Conservation (phyloP, 2,797 vertebrate genomes). For the Neosalanx taihuensis region DNA sequence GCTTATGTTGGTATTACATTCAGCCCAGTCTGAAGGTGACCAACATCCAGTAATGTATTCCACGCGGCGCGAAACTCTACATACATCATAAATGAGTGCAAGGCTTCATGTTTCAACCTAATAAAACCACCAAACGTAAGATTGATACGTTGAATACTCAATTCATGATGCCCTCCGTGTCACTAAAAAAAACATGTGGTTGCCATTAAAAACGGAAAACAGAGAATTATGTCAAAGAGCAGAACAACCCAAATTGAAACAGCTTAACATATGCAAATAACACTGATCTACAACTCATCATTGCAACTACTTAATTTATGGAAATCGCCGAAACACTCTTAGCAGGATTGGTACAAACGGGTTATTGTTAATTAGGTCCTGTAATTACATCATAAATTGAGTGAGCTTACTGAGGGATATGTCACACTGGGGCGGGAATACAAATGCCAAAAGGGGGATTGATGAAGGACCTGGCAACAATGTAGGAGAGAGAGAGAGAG, state of each 20-base stretch:
- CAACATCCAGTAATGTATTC: too few species aligned
- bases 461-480: slow-evolving; percentile 43
- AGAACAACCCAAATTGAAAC: slow-evolving; percentile 49
- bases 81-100: too few species aligned
- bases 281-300: slow-evolving; percentile 64
- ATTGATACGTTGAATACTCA: too few species aligned
- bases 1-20: neutral
- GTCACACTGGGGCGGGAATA: slow-evolving; percentile 55
- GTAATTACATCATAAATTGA: slow-evolving; percentile 73
- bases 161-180: too few species aligned
- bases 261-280: slow-evolving; percentile 68
- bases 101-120: too few species aligned
- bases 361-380: slow-evolving; percentile 69
- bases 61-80: too few species aligned
- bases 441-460: slow-evolving; percentile 40
- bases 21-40: neutral
- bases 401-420: slow-evolving; percentile 60
- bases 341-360: slow-evolving; percentile 70
- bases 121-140: too few species aligned
- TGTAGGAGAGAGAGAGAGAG: slow-evolving; percentile 7
- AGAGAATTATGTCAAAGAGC: slow-evolving; percentile 34
- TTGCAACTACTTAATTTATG: slow-evolving; percentile 65
- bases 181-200: too few species aligned
- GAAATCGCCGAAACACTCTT: slow-evolving; percentile 69
- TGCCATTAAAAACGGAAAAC: neutral